These are phyloP conservation scores for Cassiopea xamachana DNA, from an alignment of 30 jellyfish, hydroid and myxozoan genomes.

Conservation along the genomic window DNA sequence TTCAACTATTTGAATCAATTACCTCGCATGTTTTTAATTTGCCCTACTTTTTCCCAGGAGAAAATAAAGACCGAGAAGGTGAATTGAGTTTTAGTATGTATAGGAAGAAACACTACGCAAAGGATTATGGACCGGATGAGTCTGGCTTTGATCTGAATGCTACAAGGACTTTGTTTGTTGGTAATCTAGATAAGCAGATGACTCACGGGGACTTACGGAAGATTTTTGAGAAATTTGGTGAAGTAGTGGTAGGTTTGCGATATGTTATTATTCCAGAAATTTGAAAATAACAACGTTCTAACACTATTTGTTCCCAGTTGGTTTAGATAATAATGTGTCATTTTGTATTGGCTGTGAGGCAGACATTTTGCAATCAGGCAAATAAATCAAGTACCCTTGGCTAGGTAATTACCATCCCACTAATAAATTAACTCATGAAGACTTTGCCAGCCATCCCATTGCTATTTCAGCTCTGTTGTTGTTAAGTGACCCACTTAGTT, in stretches of 20 bases:
- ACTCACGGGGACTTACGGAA: conserved; percentile 90
- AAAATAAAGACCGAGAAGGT: conserved; percentile 78
- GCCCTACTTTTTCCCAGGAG: conserved; percentile 22
- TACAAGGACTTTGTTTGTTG: conserved; percentile 98
- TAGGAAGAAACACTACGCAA: conserved; percentile 62
- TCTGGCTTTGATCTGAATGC: conserved; percentile 95
- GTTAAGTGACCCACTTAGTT: too few species aligned
- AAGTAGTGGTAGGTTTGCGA: conserved; percentile 87
- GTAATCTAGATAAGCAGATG: conserved; percentile 92
- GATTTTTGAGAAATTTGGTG: conserved; percentile 94
- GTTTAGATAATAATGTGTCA: too few species aligned
- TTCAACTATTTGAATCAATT: background rate
- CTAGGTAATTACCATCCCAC: too few species aligned
- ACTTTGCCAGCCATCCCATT: too few species aligned
- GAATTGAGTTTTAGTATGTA: conserved; percentile 55
- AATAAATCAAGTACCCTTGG: too few species aligned
- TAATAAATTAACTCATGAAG: too few species aligned
- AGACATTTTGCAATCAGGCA: too few species aligned
- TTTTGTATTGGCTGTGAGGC: too few species aligned
- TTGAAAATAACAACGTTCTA: background rate
- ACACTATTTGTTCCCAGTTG: too few species aligned
- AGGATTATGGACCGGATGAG: conserved; percentile 74
- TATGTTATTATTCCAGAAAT: background rate
- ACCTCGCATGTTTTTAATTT: background rate
- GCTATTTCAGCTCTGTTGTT: too few species aligned